Evolutionary conservation across 2,113 vertebrate genomes (phyloP), one percentile per base, ranked within the genome.

Genomic region (Nematolebias whitei): DNA sequence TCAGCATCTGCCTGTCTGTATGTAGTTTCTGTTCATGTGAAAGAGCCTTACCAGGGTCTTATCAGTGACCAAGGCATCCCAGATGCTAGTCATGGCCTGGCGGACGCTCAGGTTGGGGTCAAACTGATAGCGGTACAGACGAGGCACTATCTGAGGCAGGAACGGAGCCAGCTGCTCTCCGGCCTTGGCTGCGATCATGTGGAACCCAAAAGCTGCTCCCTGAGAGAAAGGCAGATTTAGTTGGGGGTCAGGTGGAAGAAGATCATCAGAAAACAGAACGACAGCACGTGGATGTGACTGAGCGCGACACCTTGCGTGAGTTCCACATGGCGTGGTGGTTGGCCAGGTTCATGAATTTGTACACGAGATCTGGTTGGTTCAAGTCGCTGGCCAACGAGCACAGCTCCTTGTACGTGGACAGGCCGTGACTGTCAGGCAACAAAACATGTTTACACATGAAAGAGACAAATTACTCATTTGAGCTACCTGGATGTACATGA

Each of bases 301-400:
- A 56, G 45, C 2, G 43, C 0, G n/a, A 14, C 91, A 99, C 98
- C 97, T 99, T 99, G 78, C 96, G 93, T 11, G 98, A 98, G 88
- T 97, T 98, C 98, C 98, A 99, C 97, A 99, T 98, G 63, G 98
- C 98, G 38, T 99, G 98, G 83, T 99, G 98, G 88, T 99, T 99
- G 68, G 98, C 97, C 76, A 99, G 87, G 85, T 99, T 99, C 97
- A 99, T 99, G 86, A 99, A 99, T 85, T 99, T 99, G 86, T 99
- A 99, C 38, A 99, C 94, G 4, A 99, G 92, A 79, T 99, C 98
- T 14, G 98, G 98, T 59, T 99, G 97, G 87, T 96, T 98, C 58
- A 99, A 95, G 85, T 99, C 98, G 67, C 97, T 99, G 68, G 97
- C 98, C 88, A 99, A 77, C 45, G 97, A 94, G 90, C 97, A 99